Evolutionary conservation across 2,797 vertebrate species (phyloP), one percentile per base, ranked within the genome.

Genomic region (Hippoglossus hippoglossus): DNA sequence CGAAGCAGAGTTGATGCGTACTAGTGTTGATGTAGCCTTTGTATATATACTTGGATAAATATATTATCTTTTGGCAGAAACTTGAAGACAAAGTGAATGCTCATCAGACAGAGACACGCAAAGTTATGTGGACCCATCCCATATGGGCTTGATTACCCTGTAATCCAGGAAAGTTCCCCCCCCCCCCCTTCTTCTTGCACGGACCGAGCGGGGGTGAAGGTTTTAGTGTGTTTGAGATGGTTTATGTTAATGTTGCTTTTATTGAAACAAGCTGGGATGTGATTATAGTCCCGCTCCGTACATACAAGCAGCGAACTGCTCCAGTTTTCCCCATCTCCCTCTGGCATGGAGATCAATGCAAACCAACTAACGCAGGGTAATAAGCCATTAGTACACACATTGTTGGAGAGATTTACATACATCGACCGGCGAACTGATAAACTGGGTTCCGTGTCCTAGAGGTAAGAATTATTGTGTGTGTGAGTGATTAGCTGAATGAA

Each of bases 301-400:
- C 82, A 87, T 87, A 87, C 78, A 77, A 91, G 79, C 85, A 34
- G 78, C 18, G 57, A 86, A 84, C 85, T 85, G 85, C 83, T 86
- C 85, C 55, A 83, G 82, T 87, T 85, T 73, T 67, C 64, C 67
- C 66, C 71, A 5, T 87, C 87, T 87, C 87, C 90, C 88, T 87
- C 86, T 87, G 81, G 92, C 91, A 68, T 63, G 58, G 63, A 89
- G 92, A 95, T 95, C 94, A 94, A 95, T 95, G 94, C 89, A 94
- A 95, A 95, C 93, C 85, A 84, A 90, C 90, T 95, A 90, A 94
- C 87, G 52, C 63, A 25, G 80, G 91, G 89, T 89, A 94, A 93
- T 93, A 93, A 92, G 90, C 90, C 84, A 88, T 93, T 92, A 92
- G 91, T 92, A 93, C 92, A 91, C 91, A 92, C 87, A 90, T 92